Conservation (phyloP, 2,888 invertebrate species). For the Hofmannophila pseudospretella region DNA sequence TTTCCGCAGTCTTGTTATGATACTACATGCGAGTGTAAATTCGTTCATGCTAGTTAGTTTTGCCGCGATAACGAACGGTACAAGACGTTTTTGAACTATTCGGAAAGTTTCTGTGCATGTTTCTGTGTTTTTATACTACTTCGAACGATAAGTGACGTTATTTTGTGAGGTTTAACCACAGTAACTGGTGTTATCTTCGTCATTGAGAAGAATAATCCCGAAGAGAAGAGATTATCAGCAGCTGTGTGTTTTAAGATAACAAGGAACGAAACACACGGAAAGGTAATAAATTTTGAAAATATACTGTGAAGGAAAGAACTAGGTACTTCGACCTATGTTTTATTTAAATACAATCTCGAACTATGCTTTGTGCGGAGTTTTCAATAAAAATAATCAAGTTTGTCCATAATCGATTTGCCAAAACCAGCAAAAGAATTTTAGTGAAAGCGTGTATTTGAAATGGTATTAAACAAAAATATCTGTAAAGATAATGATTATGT, state of each 20-base stretch:
- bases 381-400: too few species aligned
- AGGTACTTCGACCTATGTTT: too few species aligned
- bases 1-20: slow-evolving; percentile 53
- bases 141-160: neutral
- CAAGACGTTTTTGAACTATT: slow-evolving; percentile 39
- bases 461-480: neutral
- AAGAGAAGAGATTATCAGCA: neutral
- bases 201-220: too few species aligned
- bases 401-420: too few species aligned
- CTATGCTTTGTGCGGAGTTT: too few species aligned
- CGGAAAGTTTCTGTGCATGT: neutral
- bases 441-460: too few species aligned
- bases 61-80: slow-evolving; percentile 54
- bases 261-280: neutral
- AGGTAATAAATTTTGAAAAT: too few species aligned
- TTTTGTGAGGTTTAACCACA: neutral
- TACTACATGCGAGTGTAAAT: slow-evolving; percentile 42
- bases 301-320: too few species aligned
- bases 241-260: neutral
- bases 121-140: neutral
- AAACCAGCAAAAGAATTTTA: too few species aligned
- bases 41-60: slow-evolving; percentile 46
- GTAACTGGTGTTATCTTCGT: too few species aligned
- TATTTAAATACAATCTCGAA: too few species aligned
- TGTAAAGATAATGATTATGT: too few species aligned